Base-by-base conservation (phyloP, 1,140 invertebrate species). In the Brachionus calyciflorus region DNA sequence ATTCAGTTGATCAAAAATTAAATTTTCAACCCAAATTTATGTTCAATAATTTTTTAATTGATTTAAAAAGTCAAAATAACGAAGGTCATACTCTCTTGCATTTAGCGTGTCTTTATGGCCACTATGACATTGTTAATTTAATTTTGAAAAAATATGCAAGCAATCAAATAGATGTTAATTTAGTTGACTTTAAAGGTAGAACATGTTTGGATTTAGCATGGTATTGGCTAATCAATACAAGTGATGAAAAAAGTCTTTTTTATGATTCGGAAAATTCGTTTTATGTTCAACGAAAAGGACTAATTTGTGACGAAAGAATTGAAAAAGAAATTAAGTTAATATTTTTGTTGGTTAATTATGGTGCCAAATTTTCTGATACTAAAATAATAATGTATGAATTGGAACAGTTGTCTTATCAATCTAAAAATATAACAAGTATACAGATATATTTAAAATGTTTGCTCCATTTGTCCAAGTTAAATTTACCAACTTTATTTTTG, bases 361-460 rank as follows among this genome's bases (percentile, higher is more conserved):
- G 69, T 51, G 69, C 69, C 21, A 73, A 73, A 37, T 73, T 73
- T 51, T 73, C 69, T 9, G 40, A 10, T 30, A 19, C 28, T 14
- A 51, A 73, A 17, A 7, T n/a, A 26, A 19, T 73, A 14, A 37
- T 73, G 26, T 73, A 51, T 24, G 17, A 49, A 9, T 37, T 57
- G 10, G 30, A 33, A 6, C 3, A 6, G 21, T 33, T 57, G 53
- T n/a, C n/a, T n/a, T n/a, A n/a, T n/a, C n/a, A n/a, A n/a, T n/a
- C n/a, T n/a, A n/a, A n/a, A n/a, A n/a, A n/a, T n/a, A n/a, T n/a
- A n/a, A n/a, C n/a, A n/a, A n/a, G n/a, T n/a, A n/a, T n/a, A n/a
- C n/a, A n/a, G n/a, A n/a, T n/a, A n/a, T 73, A 73, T 55, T 19
- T 73, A 21, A 73, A 73, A n/a, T 49, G 33, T 51, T 19, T 73